These are phyloP conservation scores for Phortica magna DNA, from an alignment of 2,888 invertebrate species.

Conservation along the genomic window DNA sequence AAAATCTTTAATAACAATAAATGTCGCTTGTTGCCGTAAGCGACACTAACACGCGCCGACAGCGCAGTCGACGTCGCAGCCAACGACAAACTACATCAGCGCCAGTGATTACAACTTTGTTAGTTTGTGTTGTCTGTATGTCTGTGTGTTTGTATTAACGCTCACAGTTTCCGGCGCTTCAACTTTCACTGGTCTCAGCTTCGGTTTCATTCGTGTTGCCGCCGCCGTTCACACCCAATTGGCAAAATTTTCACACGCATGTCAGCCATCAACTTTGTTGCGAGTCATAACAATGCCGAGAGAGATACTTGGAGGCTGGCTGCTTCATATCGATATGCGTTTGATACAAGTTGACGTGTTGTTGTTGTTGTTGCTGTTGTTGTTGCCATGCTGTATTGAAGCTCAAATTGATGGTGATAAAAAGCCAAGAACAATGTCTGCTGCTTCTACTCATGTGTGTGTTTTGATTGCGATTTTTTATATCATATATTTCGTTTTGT, in stretches of 20 bases:
- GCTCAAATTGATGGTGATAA: no score
- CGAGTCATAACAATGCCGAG: slow-evolving; percentile 1
- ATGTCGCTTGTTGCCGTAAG: slow-evolving; percentile 58
- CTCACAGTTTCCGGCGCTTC: neutral
- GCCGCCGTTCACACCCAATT: slow-evolving; percentile 61
- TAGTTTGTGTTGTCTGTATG: neutral
- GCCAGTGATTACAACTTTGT: slow-evolving; percentile 53
- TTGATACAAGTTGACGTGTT: no score
- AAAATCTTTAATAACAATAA: slow-evolving; percentile 60
- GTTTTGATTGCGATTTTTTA: neutral
- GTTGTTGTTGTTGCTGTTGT: no score
- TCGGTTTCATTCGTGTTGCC: neutral
- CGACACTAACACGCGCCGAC: slow-evolving; percentile 29
- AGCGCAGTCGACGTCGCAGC: slow-evolving; percentile 25
- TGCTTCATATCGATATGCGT: neutral
- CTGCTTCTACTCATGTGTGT: no score
- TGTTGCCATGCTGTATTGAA: no score
- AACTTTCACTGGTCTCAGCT: neutral
- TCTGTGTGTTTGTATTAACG: neutral
- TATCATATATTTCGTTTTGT: no score
- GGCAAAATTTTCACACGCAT: slow-evolving; percentile 53
- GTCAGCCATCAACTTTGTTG: slow-evolving; percentile 50
- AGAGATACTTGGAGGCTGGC: neutral
- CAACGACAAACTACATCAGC: slow-evolving; percentile 45
- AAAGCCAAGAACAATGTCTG: slow-evolving; percentile 9